These are phyloP conservation scores for Pipra filicauda DNA, from an alignment of 2,113 vertebrate genomes.

Conservation along the genomic window DNA sequence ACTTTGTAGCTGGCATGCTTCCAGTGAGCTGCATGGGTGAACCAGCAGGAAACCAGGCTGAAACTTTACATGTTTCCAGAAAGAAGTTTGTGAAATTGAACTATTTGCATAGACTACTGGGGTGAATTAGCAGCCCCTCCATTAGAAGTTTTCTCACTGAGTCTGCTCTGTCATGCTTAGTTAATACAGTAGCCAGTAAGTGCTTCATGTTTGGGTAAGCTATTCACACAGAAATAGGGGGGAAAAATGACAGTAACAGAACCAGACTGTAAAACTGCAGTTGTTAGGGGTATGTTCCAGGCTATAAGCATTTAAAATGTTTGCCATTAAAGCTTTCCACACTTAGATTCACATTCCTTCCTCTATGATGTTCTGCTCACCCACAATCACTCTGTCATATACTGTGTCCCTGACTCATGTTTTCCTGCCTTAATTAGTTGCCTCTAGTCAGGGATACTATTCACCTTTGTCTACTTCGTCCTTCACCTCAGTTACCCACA, in stretches of 20 bases:
- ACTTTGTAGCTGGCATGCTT: neutral
- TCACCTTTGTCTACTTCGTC: neutral
- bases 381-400: neutral
- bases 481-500: neutral
- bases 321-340: neutral
- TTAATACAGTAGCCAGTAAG: neutral
- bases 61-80: neutral
- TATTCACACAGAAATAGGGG: neutral
- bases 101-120: neutral
- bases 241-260: neutral
- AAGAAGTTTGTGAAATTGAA: slow-evolving; percentile 4
- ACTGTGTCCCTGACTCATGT: neutral
- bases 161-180: neutral
- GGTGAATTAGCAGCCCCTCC: neutral
- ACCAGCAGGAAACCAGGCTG: slow-evolving; percentile 12
- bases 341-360: neutral
- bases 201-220: neutral
- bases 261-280: neutral
- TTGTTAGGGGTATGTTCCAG: neutral
- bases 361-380: neutral
- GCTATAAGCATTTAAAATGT: neutral
- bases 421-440: neutral
- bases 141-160: neutral
- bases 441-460: neutral
- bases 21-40: neutral